These are phyloP conservation scores for Sebastes taczanowskii DNA, from an alignment of 2,797 vertebrate species.

Conservation along the genomic window DNA sequence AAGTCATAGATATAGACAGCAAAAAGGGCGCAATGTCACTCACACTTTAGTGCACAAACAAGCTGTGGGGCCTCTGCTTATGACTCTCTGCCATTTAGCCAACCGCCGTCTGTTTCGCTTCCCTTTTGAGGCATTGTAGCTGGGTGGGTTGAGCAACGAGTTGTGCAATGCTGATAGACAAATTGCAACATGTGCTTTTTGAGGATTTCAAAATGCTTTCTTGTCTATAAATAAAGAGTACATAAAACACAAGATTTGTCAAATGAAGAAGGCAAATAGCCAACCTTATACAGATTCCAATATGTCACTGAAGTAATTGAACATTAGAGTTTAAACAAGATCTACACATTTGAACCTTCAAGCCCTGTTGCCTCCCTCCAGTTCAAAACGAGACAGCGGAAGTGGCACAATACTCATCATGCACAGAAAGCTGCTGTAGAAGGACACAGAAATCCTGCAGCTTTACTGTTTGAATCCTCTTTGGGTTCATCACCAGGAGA, in stretches of 20 bases:
- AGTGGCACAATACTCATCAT: constrained; percentile 13
- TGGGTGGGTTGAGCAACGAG: constrained; percentile 58
- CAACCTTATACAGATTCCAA: neutral
- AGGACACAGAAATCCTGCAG: neutral
- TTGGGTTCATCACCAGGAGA: neutral
- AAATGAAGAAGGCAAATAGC: neutral
- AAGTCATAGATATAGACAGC: neutral
- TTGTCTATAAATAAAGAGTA: neutral
- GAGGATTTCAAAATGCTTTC: constrained; percentile 46
- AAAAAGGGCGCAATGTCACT: neutral
- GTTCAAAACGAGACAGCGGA: constrained; percentile 14
- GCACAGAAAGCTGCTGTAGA: neutral
- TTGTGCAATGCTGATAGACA: constrained; percentile 63
- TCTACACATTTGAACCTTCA: neutral
- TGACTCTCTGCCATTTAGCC: constrained; percentile 6
- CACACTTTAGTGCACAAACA: neutral
- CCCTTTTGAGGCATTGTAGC: constrained; percentile 59
- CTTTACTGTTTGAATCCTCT: neutral
- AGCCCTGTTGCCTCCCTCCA: neutral
- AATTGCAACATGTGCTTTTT: constrained; percentile 23
- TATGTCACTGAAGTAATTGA: neutral
- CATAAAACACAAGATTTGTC: neutral
- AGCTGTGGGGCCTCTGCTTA: neutral
- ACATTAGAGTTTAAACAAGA: neutral
- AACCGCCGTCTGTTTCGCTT: constrained; percentile 80